A percentile compares a stretch with the other conserved stretches of the same genome.
Evolutionary conservation across 2,888 invertebrate species (phyloP).

Genomic region (Idaea biselata): DNA sequence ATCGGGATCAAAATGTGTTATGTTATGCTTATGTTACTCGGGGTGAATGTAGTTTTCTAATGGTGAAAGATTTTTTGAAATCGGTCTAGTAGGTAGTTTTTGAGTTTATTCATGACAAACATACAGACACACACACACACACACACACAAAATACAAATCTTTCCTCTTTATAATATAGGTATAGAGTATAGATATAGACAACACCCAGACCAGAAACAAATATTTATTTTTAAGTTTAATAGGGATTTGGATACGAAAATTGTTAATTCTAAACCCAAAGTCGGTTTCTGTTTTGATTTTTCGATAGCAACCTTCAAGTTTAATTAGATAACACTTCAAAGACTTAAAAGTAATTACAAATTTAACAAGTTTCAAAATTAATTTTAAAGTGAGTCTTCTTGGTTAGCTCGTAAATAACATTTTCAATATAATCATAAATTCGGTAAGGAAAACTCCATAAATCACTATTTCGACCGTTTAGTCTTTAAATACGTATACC

Average conservation of each 20-base stretch:
- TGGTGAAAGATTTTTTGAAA: too few species aligned
- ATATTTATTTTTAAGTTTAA: too few species aligned
- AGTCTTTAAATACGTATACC: background rate
- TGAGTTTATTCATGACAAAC: too few species aligned
- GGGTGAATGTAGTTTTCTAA: too few species aligned
- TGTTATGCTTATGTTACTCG: too few species aligned
- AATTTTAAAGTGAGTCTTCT: background rate
- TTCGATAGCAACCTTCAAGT: background rate
- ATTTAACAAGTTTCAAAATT: background rate
- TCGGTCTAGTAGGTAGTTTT: too few species aligned
- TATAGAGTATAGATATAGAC: too few species aligned
- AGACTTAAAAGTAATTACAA: background rate
- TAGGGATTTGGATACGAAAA: background rate
- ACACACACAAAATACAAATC: too few species aligned
- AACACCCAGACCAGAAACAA: too few species aligned
- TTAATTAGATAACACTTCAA: slow-evolving; percentile 1
- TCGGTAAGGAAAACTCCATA: background rate
- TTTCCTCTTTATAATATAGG: too few species aligned
- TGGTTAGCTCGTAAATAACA: background rate
- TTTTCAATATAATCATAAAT: background rate
- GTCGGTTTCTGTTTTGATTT: slow-evolving; percentile 1
- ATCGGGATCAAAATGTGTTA: too few species aligned
- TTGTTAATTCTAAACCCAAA: background rate
- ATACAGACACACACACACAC: too few species aligned
- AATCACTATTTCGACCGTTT: background rate